Conservation (phyloP, 2,888 invertebrate genomes). For the Griposia aprilina region DNA sequence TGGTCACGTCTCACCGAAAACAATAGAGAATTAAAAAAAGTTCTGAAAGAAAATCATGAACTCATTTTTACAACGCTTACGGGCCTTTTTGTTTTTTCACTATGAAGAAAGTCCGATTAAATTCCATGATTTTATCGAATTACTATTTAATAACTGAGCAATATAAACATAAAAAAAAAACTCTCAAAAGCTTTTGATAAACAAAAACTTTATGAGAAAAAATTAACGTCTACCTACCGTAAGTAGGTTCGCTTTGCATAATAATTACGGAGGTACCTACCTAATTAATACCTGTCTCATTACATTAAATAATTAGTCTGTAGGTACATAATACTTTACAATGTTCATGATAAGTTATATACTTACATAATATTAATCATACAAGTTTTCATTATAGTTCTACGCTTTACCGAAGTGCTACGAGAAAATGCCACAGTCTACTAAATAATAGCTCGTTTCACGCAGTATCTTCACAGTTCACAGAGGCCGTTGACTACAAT, state of each 20-base stretch:
- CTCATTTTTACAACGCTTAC: not conserved
- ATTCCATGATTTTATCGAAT: not conserved
- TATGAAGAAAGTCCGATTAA: slow-evolving; percentile 1
- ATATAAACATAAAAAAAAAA: too few species aligned
- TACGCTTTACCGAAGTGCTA: slow-evolving; percentile 71
- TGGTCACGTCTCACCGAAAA: not conserved
- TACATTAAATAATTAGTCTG: not conserved
- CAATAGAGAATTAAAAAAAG: not conserved
- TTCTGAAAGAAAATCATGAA: slow-evolving; percentile 3
- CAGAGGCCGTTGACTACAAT: slow-evolving; percentile 89
- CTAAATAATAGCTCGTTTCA: slow-evolving; percentile 78
- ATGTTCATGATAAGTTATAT: not conserved
- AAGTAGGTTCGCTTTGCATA: not conserved
- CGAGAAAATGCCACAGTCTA: slow-evolving; percentile 82
- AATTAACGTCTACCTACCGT: not conserved
- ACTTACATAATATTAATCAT: slow-evolving; percentile 30
- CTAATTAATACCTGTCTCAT: not conserved
- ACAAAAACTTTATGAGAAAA: not conserved
- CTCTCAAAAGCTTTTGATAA: not conserved
- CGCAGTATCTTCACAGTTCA: slow-evolving; percentile 84
- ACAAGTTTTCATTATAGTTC: slow-evolving; percentile 59
- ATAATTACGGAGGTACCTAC: not conserved
- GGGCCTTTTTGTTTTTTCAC: not conserved
- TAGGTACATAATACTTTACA: not conserved
- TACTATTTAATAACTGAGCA: not conserved